A percentile compares a stretch with the other conserved stretches of the same genome.
phyloP scores from a whole-genome alignment of 2,113 vertebrate species.

The Ceyx cyanopectus region DNA sequence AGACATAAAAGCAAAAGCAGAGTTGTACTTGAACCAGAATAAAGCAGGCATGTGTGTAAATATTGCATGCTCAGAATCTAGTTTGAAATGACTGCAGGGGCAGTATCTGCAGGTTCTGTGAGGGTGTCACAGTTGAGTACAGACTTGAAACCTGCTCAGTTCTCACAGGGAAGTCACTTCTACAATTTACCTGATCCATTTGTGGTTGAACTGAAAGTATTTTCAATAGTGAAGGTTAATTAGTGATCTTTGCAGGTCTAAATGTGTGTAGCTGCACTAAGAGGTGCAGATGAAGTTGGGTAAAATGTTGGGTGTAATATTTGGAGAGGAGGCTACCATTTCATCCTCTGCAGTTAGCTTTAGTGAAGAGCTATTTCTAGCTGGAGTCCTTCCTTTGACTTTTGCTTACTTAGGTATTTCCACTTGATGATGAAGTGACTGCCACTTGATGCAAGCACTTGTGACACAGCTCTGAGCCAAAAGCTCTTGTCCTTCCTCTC shows the following conservation, averaged over 20 bases:
- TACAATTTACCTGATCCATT: neutral
- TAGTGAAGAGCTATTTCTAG: slow-evolving; percentile 71
- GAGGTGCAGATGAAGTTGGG: neutral
- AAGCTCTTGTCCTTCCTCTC: slow-evolving; percentile 40
- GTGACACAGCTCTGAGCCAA: slow-evolving; percentile 65
- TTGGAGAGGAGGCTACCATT: neutral
- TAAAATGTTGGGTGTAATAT: neutral
- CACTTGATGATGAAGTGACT: slow-evolving; percentile 47
- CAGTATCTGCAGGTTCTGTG: neutral
- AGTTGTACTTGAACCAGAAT: neutral
- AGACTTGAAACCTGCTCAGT: accelerated
- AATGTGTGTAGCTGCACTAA: neutral
- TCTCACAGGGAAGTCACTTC: neutral
- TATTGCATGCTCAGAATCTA: neutral
- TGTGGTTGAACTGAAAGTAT: neutral
- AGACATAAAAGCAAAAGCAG: neutral
- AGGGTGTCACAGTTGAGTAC: neutral
- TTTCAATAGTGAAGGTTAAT: neutral
- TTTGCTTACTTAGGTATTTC: slow-evolving; percentile 77
- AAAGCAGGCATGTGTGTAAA: neutral
- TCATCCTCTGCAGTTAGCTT: slow-evolving; percentile 31
- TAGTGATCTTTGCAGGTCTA: neutral
- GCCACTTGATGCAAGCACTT: slow-evolving; percentile 28
- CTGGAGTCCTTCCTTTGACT: slow-evolving; percentile 60
- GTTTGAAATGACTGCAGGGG: neutral